These are phyloP conservation scores for Ranitomeya imitator DNA, from an alignment of 2,113 vertebrate genomes.

Conservation along the genomic window DNA sequence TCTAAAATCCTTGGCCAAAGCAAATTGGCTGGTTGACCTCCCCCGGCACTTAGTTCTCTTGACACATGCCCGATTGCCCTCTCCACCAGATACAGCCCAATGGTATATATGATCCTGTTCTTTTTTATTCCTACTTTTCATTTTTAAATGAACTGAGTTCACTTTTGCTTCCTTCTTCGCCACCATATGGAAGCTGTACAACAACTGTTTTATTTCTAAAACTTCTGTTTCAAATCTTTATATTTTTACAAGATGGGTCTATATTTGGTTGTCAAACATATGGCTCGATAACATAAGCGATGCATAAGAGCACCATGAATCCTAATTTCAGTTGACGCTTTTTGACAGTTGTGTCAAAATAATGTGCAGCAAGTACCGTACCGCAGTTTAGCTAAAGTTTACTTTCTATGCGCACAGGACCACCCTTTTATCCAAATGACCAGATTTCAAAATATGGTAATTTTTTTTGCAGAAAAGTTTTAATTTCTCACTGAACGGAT, in stretches of 20 bases:
- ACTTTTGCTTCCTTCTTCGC: background rate
- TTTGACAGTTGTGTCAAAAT: conserved; percentile 37
- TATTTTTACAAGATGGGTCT: background rate
- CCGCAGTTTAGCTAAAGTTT: background rate
- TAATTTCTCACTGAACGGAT: background rate
- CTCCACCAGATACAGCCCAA: too few species aligned
- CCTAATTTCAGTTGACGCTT: background rate
- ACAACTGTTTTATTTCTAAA: background rate
- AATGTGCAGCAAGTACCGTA: conserved; percentile 1
- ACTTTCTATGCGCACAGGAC: background rate
- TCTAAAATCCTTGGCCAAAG: too few species aligned
- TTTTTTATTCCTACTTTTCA: background rate
- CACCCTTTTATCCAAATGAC: background rate
- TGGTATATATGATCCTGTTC: background rate
- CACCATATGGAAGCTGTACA: background rate
- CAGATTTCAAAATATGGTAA: background rate
- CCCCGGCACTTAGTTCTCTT: too few species aligned
- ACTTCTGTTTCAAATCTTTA: background rate
- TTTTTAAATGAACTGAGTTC: background rate
- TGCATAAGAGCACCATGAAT: background rate
- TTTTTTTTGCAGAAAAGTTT: background rate
- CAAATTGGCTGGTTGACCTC: too few species aligned
- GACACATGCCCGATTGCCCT: too few species aligned
- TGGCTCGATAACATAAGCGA: conserved; percentile 10
- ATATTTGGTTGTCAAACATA: conserved; percentile 18